These are phyloP conservation scores for Ametastegia equiseti DNA, from an alignment of 2,888 invertebrate genomes.

Conservation along the genomic window DNA sequence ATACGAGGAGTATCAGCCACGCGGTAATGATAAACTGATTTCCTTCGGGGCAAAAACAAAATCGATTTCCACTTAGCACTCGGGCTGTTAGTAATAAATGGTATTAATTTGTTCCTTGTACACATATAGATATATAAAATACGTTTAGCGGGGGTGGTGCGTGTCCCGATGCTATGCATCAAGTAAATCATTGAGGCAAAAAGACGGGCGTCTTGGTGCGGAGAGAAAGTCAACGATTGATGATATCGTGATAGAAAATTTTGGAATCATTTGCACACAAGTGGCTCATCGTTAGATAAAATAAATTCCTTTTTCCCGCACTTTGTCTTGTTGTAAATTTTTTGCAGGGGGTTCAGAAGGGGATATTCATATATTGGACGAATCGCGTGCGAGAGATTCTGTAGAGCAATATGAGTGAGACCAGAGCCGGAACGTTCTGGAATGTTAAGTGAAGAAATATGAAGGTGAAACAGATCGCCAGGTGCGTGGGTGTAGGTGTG, in stretches of 20 bases:
- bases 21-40: slow-evolving; percentile 15
- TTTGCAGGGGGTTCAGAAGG: no score
- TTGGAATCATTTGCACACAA: no score
- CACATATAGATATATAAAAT: slow-evolving; percentile 26
- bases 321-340: no score
- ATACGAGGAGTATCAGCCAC: not conserved
- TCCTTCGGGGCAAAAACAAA: slow-evolving; percentile 32
- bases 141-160: slow-evolving; percentile 68
- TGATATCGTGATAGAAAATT: not conserved
- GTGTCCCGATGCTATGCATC: slow-evolving; percentile 69
- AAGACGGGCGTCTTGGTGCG: not conserved
- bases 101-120: slow-evolving; percentile 64
- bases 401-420: slow-evolving; percentile 51
- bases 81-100: slow-evolving; percentile 62
- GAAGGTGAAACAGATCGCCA: slow-evolving; percentile 42
- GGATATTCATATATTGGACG: no score
- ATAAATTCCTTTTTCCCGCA: no score
- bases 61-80: slow-evolving; percentile 48
- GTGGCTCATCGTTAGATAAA: no score
- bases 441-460: slow-evolving; percentile 39
- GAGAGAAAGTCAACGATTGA: not conserved
- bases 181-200: slow-evolving; percentile 47
- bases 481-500: slow-evolving; percentile 31
- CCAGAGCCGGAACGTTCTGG: not conserved
- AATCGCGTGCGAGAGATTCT: slow-evolving; percentile 50